Evolutionary conservation across 2,797 vertebrate species (phyloP).

Genomic region (Nothura maculosa): DNA sequence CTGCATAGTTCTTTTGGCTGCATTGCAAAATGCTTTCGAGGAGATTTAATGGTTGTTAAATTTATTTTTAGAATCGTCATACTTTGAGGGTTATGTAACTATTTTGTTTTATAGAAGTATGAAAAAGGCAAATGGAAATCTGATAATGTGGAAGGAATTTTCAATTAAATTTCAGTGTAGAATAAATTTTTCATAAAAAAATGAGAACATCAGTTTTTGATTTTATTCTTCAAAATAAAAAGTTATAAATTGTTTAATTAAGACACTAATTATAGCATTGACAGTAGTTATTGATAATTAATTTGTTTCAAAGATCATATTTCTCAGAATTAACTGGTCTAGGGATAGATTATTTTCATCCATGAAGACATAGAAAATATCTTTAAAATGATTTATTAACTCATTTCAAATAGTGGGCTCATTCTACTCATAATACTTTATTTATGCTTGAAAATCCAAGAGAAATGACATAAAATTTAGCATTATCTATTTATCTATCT

Average conservation of each 20-base stretch:
- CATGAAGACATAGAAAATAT: not conserved
- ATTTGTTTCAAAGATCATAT: not conserved
- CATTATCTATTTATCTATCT: not conserved
- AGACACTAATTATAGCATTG: not conserved
- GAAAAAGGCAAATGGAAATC: not conserved
- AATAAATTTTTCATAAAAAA: not conserved
- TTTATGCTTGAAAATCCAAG: not conserved
- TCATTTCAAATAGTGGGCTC: not conserved
- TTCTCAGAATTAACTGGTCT: not conserved
- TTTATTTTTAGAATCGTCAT: not conserved
- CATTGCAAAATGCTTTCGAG: conserved; percentile 9
- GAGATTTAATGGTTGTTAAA: not conserved
- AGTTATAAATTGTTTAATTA: not conserved
- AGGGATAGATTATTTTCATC: not conserved
- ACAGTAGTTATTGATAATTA: not conserved
- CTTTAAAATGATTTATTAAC: not conserved
- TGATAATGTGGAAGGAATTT: not conserved
- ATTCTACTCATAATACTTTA: not conserved
- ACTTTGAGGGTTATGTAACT: not conserved
- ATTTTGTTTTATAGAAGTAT: not conserved
- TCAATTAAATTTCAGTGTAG: not conserved
- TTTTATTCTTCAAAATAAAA: not conserved
- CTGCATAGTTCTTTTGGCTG: conserved; percentile 26
- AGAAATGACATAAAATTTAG: not conserved
- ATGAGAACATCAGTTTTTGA: not conserved